A percentile compares a stretch with the other conserved stretches of the same genome.
Conservation (phyloP, 53 echinoderm and acorn worm species). For the Patiria pectinifera region DNA sequence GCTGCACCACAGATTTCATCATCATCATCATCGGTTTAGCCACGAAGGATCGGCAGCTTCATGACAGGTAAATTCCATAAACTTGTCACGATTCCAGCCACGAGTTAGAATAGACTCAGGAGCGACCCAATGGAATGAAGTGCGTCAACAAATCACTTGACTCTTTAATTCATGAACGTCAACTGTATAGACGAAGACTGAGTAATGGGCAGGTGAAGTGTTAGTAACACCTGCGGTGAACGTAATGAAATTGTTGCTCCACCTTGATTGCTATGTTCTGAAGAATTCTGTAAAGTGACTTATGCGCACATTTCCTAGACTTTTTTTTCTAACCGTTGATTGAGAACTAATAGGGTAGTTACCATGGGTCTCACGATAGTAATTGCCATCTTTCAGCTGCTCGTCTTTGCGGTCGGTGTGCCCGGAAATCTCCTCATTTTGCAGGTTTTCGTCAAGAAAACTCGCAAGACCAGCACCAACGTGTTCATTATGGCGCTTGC, state of each 20-base stretch:
- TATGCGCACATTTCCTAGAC: background rate
- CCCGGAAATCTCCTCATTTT: conserved; percentile 76
- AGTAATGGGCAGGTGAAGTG: background rate
- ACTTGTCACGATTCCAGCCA: conserved; percentile 19
- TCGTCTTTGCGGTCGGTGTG: conserved; percentile 71
- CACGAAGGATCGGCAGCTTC: background rate
- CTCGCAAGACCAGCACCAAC: conserved; percentile 66
- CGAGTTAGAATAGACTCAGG: conserved; percentile 6
- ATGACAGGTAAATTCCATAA: background rate
- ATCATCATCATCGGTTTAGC: background rate
- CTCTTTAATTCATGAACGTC: background rate
- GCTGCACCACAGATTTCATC: background rate
- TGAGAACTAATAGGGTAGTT: background rate
- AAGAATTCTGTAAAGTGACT: background rate
- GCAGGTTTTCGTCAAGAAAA: conserved; percentile 68
- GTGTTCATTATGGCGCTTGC: conserved; percentile 69
- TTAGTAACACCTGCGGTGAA: background rate
- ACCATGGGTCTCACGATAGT: conserved; percentile 10
- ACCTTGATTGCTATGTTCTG: background rate
- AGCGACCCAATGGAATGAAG: background rate
- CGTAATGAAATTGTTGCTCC: background rate
- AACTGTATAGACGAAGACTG: background rate
- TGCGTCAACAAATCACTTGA: background rate
- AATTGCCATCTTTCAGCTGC: conserved; percentile 5
- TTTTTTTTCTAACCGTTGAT: background rate